Conservation (phyloP, 1,140 invertebrate genomes). For the Apis florea region DNA sequence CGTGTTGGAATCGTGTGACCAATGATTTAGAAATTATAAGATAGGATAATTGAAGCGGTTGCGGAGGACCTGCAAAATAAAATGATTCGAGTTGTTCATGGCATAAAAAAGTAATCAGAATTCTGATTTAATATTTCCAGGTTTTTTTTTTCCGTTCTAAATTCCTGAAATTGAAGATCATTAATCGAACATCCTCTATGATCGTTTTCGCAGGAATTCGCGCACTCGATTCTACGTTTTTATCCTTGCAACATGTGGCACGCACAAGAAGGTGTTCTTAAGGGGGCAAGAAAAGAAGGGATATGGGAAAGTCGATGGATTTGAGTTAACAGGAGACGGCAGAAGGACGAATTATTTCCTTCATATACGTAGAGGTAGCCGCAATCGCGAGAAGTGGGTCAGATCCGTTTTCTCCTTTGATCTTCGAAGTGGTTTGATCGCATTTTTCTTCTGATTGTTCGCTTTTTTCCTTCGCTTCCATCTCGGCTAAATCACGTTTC, state of each 20-base stretch:
- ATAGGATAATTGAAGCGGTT: no score
- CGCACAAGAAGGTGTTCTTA: background rate
- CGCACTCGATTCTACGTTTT: background rate
- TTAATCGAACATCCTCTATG: background rate
- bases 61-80: no score
- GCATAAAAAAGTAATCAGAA: no score
- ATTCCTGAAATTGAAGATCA: background rate
- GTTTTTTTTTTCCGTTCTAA: background rate
- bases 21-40: no score
- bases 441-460: no score
- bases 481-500: background rate
- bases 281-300: background rate
- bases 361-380: slow-evolving; percentile 29
- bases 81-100: no score
- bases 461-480: background rate
- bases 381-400: slow-evolving; percentile 53
- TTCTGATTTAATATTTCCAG: no score
- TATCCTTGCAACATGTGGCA: background rate
- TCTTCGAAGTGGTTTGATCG: slow-evolving; percentile 26
- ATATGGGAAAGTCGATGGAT: slow-evolving; percentile 13
- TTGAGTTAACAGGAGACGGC: slow-evolving; percentile 1
- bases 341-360: slow-evolving; percentile 45
- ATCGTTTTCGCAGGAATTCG: background rate
- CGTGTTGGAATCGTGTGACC: no score
- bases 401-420: slow-evolving; percentile 57